A percentile compares a stretch with the other conserved stretches of the same genome.
Conservation (phyloP, 2,113 vertebrate species). For the Chaetodon trifascialis region DNA sequence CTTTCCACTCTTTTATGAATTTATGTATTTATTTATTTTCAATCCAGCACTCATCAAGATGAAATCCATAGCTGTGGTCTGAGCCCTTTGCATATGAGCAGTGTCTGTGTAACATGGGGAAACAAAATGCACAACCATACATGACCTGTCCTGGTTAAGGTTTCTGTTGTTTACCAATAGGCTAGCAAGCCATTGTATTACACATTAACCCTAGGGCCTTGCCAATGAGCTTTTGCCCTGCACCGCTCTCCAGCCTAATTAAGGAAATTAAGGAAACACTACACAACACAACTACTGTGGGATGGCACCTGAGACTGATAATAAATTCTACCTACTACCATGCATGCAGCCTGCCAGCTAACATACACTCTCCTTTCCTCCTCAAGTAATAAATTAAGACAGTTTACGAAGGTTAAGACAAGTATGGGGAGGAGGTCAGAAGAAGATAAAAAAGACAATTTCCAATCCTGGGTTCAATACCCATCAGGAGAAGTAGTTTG, state of each 20-base stretch:
- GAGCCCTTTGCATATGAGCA: constrained; percentile 11
- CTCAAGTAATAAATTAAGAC: constrained; percentile 59
- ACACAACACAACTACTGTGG: constrained; percentile 57
- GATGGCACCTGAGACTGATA: constrained; percentile 43
- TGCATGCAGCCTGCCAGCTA: neutral
- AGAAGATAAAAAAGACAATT: constrained; percentile 62
- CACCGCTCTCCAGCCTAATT: constrained; percentile 69
- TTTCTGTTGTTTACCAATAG: constrained; percentile 67
- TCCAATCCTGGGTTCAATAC: constrained; percentile 50
- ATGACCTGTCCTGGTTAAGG: constrained; percentile 34
- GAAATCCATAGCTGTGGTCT: neutral
- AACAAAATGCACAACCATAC: neutral
- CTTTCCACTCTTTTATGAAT: neutral
- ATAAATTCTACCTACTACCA: constrained; percentile 54
- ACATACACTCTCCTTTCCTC: neutral
- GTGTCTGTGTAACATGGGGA: constrained; percentile 24
- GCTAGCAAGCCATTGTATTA: constrained; percentile 64
- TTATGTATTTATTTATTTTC: neutral
- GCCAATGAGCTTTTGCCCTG: constrained; percentile 70
- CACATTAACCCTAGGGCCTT: constrained; percentile 69
- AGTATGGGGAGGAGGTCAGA: constrained; percentile 49
- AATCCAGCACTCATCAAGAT: neutral
- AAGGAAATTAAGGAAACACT: constrained; percentile 74
- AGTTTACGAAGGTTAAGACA: constrained; percentile 48
- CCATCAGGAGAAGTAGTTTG: constrained; percentile 21